Evolutionary conservation across 2,888 invertebrate species (phyloP).

Genomic region (Eledona agricola): DNA sequence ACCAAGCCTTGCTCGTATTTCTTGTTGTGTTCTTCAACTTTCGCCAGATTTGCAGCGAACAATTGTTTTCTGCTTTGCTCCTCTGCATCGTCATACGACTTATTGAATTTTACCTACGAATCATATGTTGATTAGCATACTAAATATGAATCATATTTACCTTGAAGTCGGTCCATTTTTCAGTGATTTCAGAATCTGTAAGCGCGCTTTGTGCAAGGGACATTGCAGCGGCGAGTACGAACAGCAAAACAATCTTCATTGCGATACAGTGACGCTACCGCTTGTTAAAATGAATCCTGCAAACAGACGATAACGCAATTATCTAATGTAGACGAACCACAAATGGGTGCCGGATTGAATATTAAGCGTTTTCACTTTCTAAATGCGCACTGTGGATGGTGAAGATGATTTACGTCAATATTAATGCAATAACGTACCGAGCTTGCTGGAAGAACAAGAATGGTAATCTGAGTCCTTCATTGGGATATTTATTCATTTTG

Average conservation of each 20-base stretch:
- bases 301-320: too few species aligned
- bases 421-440: too few species aligned
- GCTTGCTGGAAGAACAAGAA: too few species aligned
- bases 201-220: neutral
- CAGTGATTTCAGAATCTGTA: slow-evolving; percentile 1
- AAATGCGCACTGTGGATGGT: too few species aligned
- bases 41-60: slow-evolving; percentile 6
- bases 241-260: slow-evolving; percentile 3
- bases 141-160: neutral
- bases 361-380: too few species aligned
- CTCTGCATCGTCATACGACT: slow-evolving; percentile 13
- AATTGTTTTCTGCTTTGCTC: slow-evolving; percentile 15
- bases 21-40: slow-evolving; percentile 24
- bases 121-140: neutral
- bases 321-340: too few species aligned
- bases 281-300: too few species aligned
- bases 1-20: slow-evolving; percentile 14
- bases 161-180: slow-evolving; percentile 13
- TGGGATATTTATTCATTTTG: too few species aligned
- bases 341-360: too few species aligned
- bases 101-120: slow-evolving; percentile 10
- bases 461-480: too few species aligned
- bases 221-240: slow-evolving; percentile 5
- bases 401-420: too few species aligned
- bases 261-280: too few species aligned